phyloP scores from a whole-genome alignment of 2,888 invertebrate genomes.

The Ischnus inquisitorius region DNA sequence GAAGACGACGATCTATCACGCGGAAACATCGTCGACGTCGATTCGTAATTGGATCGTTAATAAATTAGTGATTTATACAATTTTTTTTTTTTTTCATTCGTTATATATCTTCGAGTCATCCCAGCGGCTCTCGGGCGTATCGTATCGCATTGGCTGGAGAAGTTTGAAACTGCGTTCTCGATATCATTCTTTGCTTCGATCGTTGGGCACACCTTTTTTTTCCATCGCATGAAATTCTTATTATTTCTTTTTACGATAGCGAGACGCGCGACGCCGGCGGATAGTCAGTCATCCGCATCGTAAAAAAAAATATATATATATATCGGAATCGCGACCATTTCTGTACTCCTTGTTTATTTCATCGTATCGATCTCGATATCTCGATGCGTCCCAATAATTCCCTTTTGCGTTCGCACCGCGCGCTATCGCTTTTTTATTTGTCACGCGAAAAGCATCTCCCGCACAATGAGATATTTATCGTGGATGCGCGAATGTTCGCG shows the following conservation, averaged over 20 bases:
- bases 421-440: slow-evolving; percentile 6
- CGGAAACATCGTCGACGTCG: slow-evolving; percentile 68
- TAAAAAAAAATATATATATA: background rate
- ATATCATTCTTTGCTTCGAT: slow-evolving; percentile 20
- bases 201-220: slow-evolving; percentile 19
- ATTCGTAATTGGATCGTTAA: slow-evolving; percentile 73
- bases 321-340: background rate
- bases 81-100: slow-evolving; percentile 40
- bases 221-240: background rate
- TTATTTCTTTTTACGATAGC: background rate
- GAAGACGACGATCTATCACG: slow-evolving; percentile 71
- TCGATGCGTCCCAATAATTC: background rate
- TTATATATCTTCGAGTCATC: slow-evolving; percentile 32
- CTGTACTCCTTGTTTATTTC: background rate
- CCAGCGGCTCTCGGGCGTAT: slow-evolving; percentile 12
- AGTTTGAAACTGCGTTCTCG: background rate
- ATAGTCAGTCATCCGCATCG: background rate
- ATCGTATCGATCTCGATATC: background rate
- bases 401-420: slow-evolving; percentile 14
- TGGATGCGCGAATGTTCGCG: slow-evolving; percentile 66
- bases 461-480: slow-evolving; percentile 84
- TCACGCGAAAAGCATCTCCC: slow-evolving; percentile 64
- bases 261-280: background rate
- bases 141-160: background rate
- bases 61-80: slow-evolving; percentile 72